phyloP scores from a whole-genome alignment of 2,888 invertebrate species.

The Drosophila atroscutellata region DNA sequence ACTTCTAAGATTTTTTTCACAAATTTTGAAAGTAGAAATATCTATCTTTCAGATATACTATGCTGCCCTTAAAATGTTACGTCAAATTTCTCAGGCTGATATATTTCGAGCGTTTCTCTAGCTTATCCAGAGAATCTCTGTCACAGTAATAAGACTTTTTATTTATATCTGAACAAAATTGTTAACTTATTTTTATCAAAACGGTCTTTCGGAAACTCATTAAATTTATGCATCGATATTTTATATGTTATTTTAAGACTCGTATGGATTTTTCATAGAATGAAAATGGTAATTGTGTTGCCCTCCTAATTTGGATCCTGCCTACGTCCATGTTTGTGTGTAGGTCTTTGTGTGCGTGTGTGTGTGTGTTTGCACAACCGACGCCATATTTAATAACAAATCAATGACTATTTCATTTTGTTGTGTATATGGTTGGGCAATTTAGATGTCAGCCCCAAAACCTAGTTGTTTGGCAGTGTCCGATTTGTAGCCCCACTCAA shows the following conservation, averaged over 20 bases:
- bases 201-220: neutral
- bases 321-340: constrained; percentile 1
- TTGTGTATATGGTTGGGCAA: constrained; percentile 46
- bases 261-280: neutral
- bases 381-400: constrained; percentile 75
- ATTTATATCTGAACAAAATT: neutral
- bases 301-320: neutral
- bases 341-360: neutral
- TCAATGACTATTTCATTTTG: constrained; percentile 69
- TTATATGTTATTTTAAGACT: neutral
- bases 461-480: constrained; percentile 22
- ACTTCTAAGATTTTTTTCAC: neutral
- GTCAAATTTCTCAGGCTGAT: neutral
- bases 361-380: constrained; percentile 57
- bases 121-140: neutral
- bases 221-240: neutral
- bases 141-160: no score
- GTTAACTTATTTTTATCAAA: neutral
- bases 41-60: neutral
- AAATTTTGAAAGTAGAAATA: neutral
- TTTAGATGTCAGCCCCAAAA: constrained; percentile 39
- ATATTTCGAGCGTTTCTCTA: neutral
- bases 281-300: neutral
- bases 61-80: neutral
- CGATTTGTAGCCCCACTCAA: neutral